Percentiles rank a stretch among this genome's conserved stretches.
These are phyloP conservation scores for Furcifer pardalis DNA, from an alignment of 2,797 vertebrate species.

Conservation along the genomic window DNA sequence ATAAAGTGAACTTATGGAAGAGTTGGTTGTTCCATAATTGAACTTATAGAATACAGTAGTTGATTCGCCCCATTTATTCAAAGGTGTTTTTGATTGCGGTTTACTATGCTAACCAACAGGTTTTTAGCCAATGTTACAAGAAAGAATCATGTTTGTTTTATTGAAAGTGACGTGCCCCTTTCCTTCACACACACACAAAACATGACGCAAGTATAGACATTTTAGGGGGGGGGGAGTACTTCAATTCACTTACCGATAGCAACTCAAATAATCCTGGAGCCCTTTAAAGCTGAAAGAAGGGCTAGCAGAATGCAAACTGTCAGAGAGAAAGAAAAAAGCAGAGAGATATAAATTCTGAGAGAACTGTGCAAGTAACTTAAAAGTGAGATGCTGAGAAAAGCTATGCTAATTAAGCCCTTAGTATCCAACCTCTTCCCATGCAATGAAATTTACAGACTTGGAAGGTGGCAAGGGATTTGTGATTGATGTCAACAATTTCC, in stretches of 20 bases:
- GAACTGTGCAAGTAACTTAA: not conserved
- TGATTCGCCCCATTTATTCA: not conserved
- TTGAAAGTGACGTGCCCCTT: not conserved
- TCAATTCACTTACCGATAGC: slow-evolving; percentile 61
- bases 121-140: not conserved
- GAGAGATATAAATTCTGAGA: not conserved
- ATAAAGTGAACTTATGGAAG: too few species aligned
- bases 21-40: not conserved
- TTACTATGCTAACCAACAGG: too few species aligned
- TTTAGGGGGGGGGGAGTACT: not conserved
- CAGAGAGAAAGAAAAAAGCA: not conserved
- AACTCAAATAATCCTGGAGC: slow-evolving; percentile 70
- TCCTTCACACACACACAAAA: not conserved
- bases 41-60: too few species aligned
- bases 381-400: not conserved
- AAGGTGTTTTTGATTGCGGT: too few species aligned
- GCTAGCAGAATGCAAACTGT: slow-evolving; percentile 50
- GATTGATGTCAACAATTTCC: too few species aligned
- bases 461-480: too few species aligned
- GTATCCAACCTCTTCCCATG: too few species aligned
- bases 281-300: slow-evolving; percentile 67
- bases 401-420: too few species aligned
- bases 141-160: too few species aligned
- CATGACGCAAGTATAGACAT: not conserved
- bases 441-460: too few species aligned